Percentiles rank a stretch among this genome's conserved stretches.
Evolutionary conservation across 2,113 vertebrate genomes (phyloP).

Genomic region (Parotia lawesii): DNA sequence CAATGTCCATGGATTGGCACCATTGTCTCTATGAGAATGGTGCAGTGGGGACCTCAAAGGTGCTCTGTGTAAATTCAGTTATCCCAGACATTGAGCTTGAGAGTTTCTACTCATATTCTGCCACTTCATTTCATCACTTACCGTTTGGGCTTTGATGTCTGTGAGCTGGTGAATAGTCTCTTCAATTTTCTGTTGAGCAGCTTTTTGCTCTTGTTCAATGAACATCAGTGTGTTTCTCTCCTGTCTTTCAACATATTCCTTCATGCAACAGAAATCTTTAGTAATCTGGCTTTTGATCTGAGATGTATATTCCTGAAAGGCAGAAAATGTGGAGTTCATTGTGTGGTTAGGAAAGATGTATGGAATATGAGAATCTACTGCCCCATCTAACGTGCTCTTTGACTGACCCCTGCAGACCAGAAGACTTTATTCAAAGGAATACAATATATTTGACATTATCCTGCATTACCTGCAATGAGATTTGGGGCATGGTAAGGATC

Average conservation of each 20-base stretch:
- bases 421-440: neutral
- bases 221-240: conserved; percentile 32
- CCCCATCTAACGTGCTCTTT: neutral
- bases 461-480: neutral
- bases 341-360: neutral
- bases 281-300: conserved; percentile 43
- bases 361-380: neutral
- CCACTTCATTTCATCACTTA: neutral
- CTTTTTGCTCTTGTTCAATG: conserved; percentile 28
- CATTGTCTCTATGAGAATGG: neutral
- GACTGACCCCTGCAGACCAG: neutral
- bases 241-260: conserved; percentile 52
- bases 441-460: neutral
- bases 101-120: neutral
- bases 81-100: neutral
- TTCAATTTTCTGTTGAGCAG: neutral
- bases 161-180: neutral
- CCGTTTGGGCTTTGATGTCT: neutral
- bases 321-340: neutral
- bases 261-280: conserved; percentile 47
- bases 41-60: neutral
- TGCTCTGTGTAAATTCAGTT: neutral
- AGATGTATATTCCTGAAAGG: conserved; percentile 41
- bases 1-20: neutral
- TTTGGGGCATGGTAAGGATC: neutral